Conservation (phyloP, 2,888 invertebrate species). For the Autographa gamma region DNA sequence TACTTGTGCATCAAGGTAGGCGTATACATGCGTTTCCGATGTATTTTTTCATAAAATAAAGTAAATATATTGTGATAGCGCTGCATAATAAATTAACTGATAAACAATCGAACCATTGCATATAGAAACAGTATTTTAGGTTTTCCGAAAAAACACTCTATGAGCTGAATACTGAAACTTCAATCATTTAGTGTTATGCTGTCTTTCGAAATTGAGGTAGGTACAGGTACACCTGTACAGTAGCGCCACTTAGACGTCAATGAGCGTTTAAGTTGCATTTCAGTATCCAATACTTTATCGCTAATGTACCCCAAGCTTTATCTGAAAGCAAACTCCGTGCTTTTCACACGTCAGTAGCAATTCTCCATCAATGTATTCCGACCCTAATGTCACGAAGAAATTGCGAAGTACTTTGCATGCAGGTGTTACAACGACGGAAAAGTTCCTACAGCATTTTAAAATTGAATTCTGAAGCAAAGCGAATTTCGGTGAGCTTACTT, state of each 20-base stretch:
- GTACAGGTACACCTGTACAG: too few relatives aligned
- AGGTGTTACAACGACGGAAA: conserved; percentile 56
- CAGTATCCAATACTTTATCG: background rate
- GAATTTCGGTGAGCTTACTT: conserved; percentile 15
- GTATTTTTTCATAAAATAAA: too few relatives aligned
- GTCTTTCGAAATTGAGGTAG: too few relatives aligned
- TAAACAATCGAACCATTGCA: too few relatives aligned
- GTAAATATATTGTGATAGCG: too few relatives aligned
- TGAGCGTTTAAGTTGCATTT: too few relatives aligned
- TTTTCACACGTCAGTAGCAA: conserved; percentile 32
- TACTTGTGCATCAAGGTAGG: conserved; percentile 7
- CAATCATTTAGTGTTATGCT: too few relatives aligned
- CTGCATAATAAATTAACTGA: too few relatives aligned
- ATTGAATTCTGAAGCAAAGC: conserved; percentile 49
- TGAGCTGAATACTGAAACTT: too few relatives aligned
- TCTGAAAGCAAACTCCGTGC: conserved; percentile 10
- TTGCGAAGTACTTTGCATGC: conserved; percentile 63
- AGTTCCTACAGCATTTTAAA: conserved; percentile 51
- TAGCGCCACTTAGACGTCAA: too few relatives aligned
- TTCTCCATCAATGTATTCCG: conserved; percentile 33
- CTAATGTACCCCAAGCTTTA: background rate
- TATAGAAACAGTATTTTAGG: too few relatives aligned
- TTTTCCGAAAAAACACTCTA: too few relatives aligned
- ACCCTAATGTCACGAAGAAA: conserved; percentile 42
- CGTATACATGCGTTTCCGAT: background rate